phyloP scores from a whole-genome alignment of 1,140 invertebrate species.

The Cherax destructor region DNA sequence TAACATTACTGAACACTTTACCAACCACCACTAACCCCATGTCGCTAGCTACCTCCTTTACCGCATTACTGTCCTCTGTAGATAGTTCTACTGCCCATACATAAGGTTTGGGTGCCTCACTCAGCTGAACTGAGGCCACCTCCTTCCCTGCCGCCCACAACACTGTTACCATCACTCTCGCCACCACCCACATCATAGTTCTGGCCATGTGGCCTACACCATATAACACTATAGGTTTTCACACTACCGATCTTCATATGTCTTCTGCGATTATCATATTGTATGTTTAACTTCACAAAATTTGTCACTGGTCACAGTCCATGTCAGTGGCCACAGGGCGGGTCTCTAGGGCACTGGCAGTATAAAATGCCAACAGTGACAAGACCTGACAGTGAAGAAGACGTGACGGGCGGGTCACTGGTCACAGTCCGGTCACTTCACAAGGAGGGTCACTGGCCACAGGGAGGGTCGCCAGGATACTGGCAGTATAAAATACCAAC shows the following conservation, averaged over 20 bases:
- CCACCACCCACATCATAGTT: background rate
- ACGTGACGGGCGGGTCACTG: no score
- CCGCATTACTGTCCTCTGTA: slow-evolving; percentile 12
- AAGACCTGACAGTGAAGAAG: no score
- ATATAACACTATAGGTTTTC: no score
- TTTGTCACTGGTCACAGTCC: background rate
- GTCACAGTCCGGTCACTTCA: no score
- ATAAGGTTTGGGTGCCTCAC: no score
- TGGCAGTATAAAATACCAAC: no score
- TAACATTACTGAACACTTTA: slow-evolving; percentile 37
- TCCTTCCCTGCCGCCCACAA: background rate
- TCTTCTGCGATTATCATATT: background rate
- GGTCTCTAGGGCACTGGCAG: no score
- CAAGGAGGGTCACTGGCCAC: no score
- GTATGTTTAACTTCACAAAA: no score
- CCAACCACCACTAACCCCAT: slow-evolving; percentile 37
- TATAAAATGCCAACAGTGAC: no score
- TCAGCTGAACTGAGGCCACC: background rate
- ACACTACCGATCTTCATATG: background rate
- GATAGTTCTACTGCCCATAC: slow-evolving; percentile 50
- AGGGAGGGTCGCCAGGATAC: no score
- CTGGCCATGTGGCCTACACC: background rate
- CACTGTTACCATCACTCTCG: slow-evolving; percentile 19
- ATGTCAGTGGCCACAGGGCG: no score
- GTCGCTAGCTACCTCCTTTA: slow-evolving; percentile 25